phyloP scores from a whole-genome alignment of 2,113 vertebrate genomes.

The Lophura nycthemera region DNA sequence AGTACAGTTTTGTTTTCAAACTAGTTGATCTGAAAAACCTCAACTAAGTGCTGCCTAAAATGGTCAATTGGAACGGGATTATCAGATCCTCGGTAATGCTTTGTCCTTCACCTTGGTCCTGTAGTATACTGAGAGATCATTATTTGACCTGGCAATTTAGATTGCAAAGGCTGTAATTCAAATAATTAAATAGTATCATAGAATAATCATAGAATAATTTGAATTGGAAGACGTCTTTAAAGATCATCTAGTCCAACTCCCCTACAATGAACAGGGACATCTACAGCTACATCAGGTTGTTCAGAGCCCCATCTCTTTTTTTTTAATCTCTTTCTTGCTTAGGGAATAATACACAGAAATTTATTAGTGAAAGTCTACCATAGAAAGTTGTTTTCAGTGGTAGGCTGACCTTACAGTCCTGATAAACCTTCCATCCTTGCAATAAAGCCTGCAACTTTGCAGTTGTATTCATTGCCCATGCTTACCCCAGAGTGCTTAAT shows the following conservation, averaged over 20 bases:
- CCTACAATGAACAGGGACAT: no score
- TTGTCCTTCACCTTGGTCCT: conserved; percentile 84
- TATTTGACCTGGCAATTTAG: conserved; percentile 79
- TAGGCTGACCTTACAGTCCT: not conserved
- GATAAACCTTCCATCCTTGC: not conserved
- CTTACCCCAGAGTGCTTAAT: not conserved
- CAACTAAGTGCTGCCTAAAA: conserved; percentile 77
- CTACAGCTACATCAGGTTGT: no score
- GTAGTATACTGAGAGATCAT: conserved; percentile 82
- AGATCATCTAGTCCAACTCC: no score
- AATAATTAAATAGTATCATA: not conserved
- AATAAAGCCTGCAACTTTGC: accelerated
- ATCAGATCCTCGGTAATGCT: conserved; percentile 82
- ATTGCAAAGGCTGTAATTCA: conserved; percentile 75
- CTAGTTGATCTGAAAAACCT: conserved; percentile 80
- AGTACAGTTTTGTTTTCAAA: conserved; percentile 57
- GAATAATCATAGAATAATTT: no score
- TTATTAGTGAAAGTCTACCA: not conserved
- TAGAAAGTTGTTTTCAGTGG: not conserved
- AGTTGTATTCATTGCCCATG: not conserved
- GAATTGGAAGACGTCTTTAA: no score
- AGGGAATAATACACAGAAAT: not conserved
- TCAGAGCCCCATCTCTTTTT: not conserved
- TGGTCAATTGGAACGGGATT: conserved; percentile 86
- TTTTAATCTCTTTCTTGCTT: not conserved